These are phyloP conservation scores for Pristionchus maxplancki DNA, from an alignment of 2,888 invertebrate genomes.

Conservation along the genomic window DNA sequence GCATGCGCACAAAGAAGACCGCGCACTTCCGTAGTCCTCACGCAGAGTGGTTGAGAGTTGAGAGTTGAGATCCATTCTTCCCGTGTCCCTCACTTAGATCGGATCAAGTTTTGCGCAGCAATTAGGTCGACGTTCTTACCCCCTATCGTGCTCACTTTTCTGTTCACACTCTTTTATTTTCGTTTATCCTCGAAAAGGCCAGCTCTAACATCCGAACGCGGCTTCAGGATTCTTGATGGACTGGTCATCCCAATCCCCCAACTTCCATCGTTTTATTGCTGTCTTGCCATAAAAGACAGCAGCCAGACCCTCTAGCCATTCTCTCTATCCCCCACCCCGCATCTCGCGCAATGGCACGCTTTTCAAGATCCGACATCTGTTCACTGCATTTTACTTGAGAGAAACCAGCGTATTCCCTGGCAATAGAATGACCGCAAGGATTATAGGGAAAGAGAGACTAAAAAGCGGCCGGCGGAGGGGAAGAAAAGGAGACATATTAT, in stretches of 20 bases:
- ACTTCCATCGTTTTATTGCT: neutral
- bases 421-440: slow-evolving; percentile 10
- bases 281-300: slow-evolving; percentile 19
- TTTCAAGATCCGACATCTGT: neutral
- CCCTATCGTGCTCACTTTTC: neutral
- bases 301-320: neutral
- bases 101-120: slow-evolving; percentile 39
- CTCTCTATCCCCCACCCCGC: neutral
- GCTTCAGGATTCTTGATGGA: neutral
- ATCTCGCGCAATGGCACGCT: neutral
- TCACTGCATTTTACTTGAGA: neutral
- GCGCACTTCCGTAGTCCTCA: slow-evolving; percentile 39
- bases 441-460: neutral
- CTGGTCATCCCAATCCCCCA: neutral
- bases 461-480: neutral
- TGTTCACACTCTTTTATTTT: neutral
- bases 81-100: neutral
- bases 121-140: slow-evolving; percentile 40
- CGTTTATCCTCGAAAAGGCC: neutral
- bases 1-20: slow-evolving; percentile 22
- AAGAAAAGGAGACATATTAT: slow-evolving; percentile 25
- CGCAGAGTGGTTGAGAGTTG: neutral
- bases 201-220: neutral
- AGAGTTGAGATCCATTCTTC: neutral
- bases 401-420: neutral